phyloP scores from a whole-genome alignment of 2,888 invertebrate species.

The Achlya flavicornis region DNA sequence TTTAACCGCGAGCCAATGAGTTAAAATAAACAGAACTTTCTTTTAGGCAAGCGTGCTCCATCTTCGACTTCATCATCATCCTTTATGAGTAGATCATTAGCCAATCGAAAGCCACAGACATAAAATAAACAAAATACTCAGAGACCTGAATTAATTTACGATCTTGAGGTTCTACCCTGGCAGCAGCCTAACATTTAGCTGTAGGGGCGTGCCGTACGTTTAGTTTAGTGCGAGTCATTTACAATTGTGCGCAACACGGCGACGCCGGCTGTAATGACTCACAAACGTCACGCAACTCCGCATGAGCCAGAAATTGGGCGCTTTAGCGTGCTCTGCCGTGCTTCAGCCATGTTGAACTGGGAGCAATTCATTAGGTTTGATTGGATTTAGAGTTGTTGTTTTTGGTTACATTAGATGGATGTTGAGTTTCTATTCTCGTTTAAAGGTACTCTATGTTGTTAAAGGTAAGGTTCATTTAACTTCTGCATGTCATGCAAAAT shows the following conservation, averaged over 20 bases:
- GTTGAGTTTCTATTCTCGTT: background rate
- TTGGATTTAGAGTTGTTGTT: background rate
- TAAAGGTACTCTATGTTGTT: no score
- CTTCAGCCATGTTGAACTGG: background rate
- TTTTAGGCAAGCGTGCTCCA: no score
- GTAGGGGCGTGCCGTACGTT: conserved; percentile 9
- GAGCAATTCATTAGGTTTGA: conserved; percentile 7
- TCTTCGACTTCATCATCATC: no score
- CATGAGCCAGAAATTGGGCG: conserved; percentile 7
- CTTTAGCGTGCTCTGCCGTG: background rate
- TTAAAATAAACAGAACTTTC: no score
- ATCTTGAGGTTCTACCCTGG: background rate
- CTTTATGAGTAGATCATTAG: no score
- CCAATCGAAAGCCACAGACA: no score
- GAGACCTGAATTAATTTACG: no score
- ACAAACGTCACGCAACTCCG: conserved; percentile 9
- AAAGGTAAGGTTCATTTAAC: no score
- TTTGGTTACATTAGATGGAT: background rate
- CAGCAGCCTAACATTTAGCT: background rate
- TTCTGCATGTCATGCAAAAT: no score
- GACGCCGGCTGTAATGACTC: conserved; percentile 10
- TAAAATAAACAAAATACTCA: no score
- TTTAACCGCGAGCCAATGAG: no score
- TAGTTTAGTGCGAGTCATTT: conserved; percentile 15
- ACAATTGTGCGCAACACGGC: conserved; percentile 12